phyloP scores from a whole-genome alignment of 2,113 vertebrate genomes.

The Clupea harengus region DNA sequence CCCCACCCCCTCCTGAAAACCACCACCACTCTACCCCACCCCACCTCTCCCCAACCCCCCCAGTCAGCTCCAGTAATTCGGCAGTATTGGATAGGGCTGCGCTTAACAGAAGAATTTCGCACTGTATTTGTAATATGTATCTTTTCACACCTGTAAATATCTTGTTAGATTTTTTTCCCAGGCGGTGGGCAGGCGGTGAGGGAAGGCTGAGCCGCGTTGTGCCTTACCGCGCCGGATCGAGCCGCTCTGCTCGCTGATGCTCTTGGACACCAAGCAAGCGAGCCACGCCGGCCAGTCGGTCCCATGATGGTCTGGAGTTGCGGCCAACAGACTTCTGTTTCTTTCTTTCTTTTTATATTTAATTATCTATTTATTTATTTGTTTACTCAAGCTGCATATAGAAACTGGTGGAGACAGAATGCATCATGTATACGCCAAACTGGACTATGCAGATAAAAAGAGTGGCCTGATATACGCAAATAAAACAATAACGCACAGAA shows the following conservation, averaged over 20 bases:
- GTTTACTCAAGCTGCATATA: not conserved
- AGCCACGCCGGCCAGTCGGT: not conserved
- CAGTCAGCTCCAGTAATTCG: conserved; percentile 52
- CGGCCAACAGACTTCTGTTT: not conserved
- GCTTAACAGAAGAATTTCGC: conserved; percentile 78
- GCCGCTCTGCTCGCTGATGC: not conserved
- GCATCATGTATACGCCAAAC: not conserved
- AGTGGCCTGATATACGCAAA: not conserved
- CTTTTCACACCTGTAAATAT: conserved; percentile 84
- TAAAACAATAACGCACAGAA: not conserved
- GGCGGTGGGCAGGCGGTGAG: conserved; percentile 48
- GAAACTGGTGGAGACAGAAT: not conserved
- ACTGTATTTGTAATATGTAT: conserved; percentile 80
- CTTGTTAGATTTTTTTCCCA: conserved; percentile 59
- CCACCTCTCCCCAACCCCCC: conserved; percentile 20
- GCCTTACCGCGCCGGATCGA: not conserved
- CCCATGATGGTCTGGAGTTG: not conserved
- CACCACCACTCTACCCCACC: conserved; percentile 43
- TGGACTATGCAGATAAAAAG: not conserved
- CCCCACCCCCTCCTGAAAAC: conserved; percentile 19
- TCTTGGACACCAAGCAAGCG: not conserved
- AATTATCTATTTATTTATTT: not conserved
- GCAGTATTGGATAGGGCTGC: conserved; percentile 70
- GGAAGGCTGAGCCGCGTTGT: conserved; percentile 51
- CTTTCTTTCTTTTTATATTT: not conserved